phyloP scores from a whole-genome alignment of 92 coral and sea anemone genomes.

The Chrysogorgia sp. region DNA sequence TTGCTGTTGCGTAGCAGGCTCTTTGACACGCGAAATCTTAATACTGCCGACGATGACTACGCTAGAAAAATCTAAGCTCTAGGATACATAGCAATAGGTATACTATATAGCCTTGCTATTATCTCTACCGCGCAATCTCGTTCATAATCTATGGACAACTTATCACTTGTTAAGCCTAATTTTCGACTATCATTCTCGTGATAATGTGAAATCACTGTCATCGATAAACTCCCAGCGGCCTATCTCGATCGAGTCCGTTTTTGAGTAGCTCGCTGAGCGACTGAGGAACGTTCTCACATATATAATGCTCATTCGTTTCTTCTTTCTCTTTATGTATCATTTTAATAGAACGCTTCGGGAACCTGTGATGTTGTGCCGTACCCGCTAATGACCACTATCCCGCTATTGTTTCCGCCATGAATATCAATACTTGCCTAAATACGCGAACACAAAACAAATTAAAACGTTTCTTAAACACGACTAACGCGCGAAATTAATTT shows the following conservation, averaged over 20 bases:
- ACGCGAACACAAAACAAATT: constrained; percentile 28
- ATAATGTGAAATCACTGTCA: not conserved
- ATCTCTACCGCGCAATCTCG: not conserved
- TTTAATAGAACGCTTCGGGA: constrained; percentile 15
- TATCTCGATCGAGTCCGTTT: not conserved
- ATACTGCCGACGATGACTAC: too few species aligned
- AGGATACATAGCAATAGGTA: too few species aligned
- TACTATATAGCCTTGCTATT: not conserved
- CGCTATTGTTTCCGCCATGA: constrained; percentile 16
- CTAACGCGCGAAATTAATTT: constrained; percentile 41
- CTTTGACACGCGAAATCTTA: too few species aligned
- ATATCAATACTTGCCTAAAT: constrained; percentile 28
- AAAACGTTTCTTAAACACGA: constrained; percentile 38
- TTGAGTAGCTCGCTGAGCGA: too few species aligned
- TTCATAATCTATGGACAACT: constrained; percentile 16
- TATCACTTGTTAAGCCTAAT: constrained; percentile 37
- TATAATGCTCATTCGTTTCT: too few species aligned
- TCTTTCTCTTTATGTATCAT: constrained; percentile 16
- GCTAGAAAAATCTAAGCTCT: too few species aligned
- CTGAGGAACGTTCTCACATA: too few species aligned
- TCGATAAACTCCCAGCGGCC: not conserved
- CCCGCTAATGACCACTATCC: not conserved
- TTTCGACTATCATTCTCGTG: constrained; percentile 10
- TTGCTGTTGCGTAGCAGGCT: not conserved
- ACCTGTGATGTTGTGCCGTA: constrained; percentile 35